phyloP scores from a whole-genome alignment of 1,140 invertebrate genomes.

The Eueides isabella region DNA sequence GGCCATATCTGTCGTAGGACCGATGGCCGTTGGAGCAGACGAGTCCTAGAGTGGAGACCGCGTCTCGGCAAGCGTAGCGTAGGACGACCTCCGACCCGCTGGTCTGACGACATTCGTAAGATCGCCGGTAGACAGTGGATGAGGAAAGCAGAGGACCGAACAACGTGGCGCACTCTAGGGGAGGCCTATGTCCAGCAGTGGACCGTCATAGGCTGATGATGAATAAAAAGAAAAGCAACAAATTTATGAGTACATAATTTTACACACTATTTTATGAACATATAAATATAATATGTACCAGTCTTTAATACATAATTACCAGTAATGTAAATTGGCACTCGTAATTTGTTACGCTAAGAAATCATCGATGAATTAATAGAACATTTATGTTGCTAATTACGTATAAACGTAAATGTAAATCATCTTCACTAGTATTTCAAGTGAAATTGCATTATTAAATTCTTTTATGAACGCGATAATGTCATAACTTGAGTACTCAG shows the following conservation, averaged over 20 bases:
- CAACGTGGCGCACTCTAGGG: no score
- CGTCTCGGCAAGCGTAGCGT: no score
- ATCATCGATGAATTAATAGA: constrained; percentile 27
- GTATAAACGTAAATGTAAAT: constrained; percentile 1
- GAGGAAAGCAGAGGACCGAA: no score
- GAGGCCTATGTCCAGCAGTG: no score
- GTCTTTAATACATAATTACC: background rate
- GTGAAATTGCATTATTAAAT: background rate
- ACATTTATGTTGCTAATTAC: constrained; percentile 2
- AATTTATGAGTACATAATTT: background rate
- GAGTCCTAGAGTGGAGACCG: no score
- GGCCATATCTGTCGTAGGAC: no score
- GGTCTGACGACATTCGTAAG: no score
- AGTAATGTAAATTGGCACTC: constrained; percentile 3
- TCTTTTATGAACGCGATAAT: background rate
- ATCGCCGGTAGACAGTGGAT: no score
- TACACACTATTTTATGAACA: background rate
- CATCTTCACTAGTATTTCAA: background rate
- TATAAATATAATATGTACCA: background rate
- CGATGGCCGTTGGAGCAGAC: no score
- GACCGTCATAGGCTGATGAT: no score
- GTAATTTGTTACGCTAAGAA: constrained; percentile 24
- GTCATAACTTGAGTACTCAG: background rate
- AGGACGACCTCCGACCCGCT: no score
- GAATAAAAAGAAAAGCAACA: background rate